Base-by-base conservation (phyloP, 2,113 vertebrate genomes). In the Passer domesticus region DNA sequence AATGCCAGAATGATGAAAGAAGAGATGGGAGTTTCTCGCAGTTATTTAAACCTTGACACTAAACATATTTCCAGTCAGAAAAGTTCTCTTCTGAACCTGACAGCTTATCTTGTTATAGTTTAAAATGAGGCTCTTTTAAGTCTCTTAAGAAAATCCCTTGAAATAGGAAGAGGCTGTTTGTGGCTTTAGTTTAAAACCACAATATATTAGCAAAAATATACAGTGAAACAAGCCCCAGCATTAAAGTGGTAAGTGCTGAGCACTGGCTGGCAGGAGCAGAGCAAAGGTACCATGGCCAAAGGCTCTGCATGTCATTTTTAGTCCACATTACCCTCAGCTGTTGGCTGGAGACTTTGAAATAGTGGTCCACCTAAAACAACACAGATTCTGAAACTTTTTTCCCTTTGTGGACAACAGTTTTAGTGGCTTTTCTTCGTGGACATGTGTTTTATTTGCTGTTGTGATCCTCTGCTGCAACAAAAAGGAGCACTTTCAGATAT, bases 31-130 rank as follows among this genome's bases (percentile, higher is more conserved):
- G 83, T 58, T 91, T 81, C 89, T 91, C 22, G 76, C 94, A 93
- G 91, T 94, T 95, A 94, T 77, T 96, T 93, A 89, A 95, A 88
- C 68, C 75, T 52, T 58, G 89, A 94, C 89, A 94, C 66, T 62
- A 74, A 95, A 94, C 82, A 63, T 72, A 90, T 77, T 92, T 90
- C 81, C 75, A 88, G 87, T 90, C 67, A 91, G 68, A 89, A 96
- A 95, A 49, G 56, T 91, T 87, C 89, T 83, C 79, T 83, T 81
- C 95, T 80, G 59, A 95, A 90, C 74, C 79, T 90, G 95, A 95
- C 87, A 96, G 94, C 55, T 92, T 95, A 94, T 92, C 94, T 95
- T 92, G 93, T 93, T 95, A 83, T 17, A 78, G 93, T 94, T 95
- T 86, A 90, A 96, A 96, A 95, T 80, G 60, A 94, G 88, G 73